Conservation (phyloP, 2,797 vertebrate species). For the Synanceia verrucosa region DNA sequence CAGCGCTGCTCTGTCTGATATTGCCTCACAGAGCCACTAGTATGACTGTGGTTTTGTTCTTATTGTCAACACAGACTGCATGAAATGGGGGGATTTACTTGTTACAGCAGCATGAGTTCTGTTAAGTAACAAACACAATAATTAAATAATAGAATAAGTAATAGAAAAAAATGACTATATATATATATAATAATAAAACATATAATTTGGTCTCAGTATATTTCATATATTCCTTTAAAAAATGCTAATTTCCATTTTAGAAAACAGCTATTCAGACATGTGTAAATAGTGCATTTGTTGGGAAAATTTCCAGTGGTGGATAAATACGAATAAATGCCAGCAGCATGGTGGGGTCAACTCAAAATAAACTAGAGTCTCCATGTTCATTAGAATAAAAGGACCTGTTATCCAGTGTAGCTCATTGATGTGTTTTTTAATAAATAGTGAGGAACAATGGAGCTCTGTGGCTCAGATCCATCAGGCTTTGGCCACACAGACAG, state of each 20-base stretch:
- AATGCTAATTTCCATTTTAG: no score
- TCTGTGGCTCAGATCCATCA: background rate
- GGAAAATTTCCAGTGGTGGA: background rate
- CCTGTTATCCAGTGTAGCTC: background rate
- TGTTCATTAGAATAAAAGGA: conserved; percentile 6
- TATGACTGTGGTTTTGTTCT: background rate
- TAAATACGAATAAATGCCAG: background rate
- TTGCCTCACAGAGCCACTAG: no score
- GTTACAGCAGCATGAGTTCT: no score
- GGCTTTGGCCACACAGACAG: background rate
- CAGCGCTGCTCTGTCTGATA: no score
- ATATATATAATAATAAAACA: no score
- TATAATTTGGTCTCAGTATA: no score
- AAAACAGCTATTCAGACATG: background rate
- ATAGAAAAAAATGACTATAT: no score
- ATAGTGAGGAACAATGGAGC: conserved; percentile 12
- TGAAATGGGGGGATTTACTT: no score
- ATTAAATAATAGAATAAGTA: no score
- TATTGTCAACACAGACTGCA: background rate
- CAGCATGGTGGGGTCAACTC: background rate
- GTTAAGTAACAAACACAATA: no score
- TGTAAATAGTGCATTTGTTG: background rate
- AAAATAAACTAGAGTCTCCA: background rate
- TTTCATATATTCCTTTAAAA: no score
- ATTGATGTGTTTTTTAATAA: background rate